A percentile compares a stretch with the other conserved stretches of the same genome.
phyloP scores from a whole-genome alignment of 2,797 vertebrate genomes.

The Apodemus agrarius region DNA sequence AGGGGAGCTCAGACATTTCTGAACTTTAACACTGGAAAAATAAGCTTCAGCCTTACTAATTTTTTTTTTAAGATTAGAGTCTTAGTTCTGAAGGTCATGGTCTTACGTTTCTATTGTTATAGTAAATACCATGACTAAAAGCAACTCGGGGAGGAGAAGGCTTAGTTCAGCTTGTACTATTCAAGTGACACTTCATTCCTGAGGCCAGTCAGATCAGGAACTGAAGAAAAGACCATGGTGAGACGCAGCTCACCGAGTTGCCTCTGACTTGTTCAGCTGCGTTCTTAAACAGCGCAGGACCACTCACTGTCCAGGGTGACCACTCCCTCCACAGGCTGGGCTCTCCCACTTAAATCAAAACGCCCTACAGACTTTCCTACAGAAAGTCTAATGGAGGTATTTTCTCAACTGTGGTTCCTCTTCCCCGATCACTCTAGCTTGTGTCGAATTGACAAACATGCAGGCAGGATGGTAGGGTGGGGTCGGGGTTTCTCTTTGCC shows the following conservation, averaged over 20 bases:
- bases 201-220: neutral
- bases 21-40: neutral
- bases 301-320: neutral
- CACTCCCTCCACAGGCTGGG: neutral
- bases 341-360: neutral
- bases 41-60: neutral
- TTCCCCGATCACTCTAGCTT: neutral
- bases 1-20: neutral
- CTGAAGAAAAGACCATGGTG: too few relatives aligned
- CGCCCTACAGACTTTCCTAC: neutral
- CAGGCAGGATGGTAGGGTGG: neutral
- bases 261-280: neutral
- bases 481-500: neutral
- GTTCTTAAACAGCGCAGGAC: neutral
- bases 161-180: neutral
- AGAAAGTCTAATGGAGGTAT: neutral
- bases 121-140: neutral
- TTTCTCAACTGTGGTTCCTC: neutral
- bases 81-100: neutral
- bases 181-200: neutral
- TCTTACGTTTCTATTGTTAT: neutral
- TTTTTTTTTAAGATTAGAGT: neutral
- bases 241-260: too few relatives aligned
- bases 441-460: too few relatives aligned
- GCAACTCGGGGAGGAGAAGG: too few relatives aligned